phyloP scores from a whole-genome alignment of 2,797 vertebrate genomes.

The Halcyon chelicuti region DNA sequence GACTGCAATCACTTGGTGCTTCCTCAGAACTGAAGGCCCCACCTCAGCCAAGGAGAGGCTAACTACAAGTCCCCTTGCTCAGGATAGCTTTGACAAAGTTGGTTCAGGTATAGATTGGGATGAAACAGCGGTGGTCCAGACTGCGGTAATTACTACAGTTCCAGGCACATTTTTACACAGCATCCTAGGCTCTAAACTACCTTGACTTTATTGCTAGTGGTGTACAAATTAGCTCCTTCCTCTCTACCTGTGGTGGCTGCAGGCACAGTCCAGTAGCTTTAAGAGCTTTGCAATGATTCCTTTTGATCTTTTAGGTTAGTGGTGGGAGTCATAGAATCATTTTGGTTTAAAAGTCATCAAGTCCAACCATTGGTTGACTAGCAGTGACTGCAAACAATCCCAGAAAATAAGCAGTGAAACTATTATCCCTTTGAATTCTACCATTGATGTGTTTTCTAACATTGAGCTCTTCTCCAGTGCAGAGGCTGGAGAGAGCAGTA shows the following conservation, averaged over 20 bases:
- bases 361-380: not conserved
- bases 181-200: not conserved
- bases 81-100: not conserved
- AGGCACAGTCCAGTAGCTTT: not conserved
- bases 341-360: not conserved
- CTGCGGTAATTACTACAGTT: not conserved
- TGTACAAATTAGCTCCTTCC: not conserved
- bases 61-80: not conserved
- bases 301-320: not conserved
- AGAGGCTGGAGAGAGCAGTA: not conserved
- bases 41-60: not conserved
- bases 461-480: not conserved
- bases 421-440: not conserved
- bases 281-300: not conserved
- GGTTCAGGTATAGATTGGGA: not conserved
- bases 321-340: not conserved
- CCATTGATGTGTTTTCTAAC: not conserved
- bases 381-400: not conserved
- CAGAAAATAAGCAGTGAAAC: not conserved
- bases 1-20: not conserved
- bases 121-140: not conserved
- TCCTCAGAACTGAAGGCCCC: not conserved
- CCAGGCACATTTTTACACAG: rapidly evolving
- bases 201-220: not conserved
- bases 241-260: not conserved